Evolutionary conservation across 2,888 invertebrate genomes (phyloP), one percentile per base, ranked within the genome.

Genomic region (Crepidodera aurea): DNA sequence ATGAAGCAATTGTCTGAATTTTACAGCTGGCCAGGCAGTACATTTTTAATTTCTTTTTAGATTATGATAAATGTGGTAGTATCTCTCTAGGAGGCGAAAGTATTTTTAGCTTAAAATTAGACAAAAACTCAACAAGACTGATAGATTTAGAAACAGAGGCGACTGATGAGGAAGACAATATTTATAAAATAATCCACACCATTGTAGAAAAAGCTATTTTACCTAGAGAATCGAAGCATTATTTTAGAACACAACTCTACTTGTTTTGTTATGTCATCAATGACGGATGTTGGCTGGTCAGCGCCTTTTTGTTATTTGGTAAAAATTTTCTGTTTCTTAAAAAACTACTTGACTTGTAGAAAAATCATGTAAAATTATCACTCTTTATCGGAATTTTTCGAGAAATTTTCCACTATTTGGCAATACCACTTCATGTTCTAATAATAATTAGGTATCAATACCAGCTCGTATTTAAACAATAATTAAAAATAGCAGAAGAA

Each of bases 221-320:
- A 16, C 74, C 72, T 1, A 44, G 56, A 29, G 62, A 69, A 62
- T 69, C 70, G 5, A 34, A 12, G 6, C 59, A 48, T 1, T 70
- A 69, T 12, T 32, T 32, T 1, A 70, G 73, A 51, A 71, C 71
- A 5, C 62, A 66, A 18, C 34, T 68, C 7, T 73, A 74, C 51
- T 37, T 75, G 25, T 8, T 62, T 6, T 19, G 65, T 19, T 73
- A 71, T 22, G 66, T 74, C 15, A 62, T 74, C 19, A 32, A 71
- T 3, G 77, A 79, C 67, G 63, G 60, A 0, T 42, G 73, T 5
- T 78, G 78, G 78, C 67, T 77, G 7, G 58, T 76, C 13, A 56
- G 77, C 19, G 66, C 77, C 3, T 65, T 77, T 15, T 67, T 73
- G 29, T 63, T 78, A 51, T 64, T 76, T 39, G 69, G 78, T 78